Base-by-base conservation (phyloP, 2,797 vertebrate species). In the Acanthopagrus latus region DNA sequence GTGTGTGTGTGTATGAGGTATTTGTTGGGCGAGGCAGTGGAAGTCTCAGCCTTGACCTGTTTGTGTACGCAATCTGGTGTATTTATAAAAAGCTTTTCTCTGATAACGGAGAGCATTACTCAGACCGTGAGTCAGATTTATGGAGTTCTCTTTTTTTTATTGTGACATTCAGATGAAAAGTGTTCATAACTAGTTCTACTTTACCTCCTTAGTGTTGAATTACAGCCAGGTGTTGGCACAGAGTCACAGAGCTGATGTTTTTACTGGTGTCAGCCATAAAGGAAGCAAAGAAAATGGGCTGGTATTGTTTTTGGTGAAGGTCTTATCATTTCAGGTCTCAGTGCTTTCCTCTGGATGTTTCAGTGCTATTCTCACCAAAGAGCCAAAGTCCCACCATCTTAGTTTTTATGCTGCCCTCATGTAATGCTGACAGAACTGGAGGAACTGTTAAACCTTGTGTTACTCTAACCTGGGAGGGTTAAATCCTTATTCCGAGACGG, bases 51-150 rank as follows among this genome's bases (percentile, higher is more conserved):
- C 72, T 69, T 68, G 73, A 73, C 65, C 72, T 82, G 76, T 86
- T 83, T 85, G 65, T 81, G 64, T 76, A 21, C 69, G 33, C 76
- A 72, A 86, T 86, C 75, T 88, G 81, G 67, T 68, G 27, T 81
- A 62, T 91, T 87, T 88, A 80, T 58, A 70, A 86, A 84, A 75
- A 48, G 41, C 18, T 29, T 70, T 38, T 46, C 69, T 60, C 58
- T 27, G 78, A 87, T 80, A 90, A 77, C 72, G 25, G 29, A 2
- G 1, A 41, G 2, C 77, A 84, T 90, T 89, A 78, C 74, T 81
- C 66, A 64, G 59, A 23, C 56, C 5, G 51, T 9, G 33, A 51
- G 60, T 29, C 73, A 75, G 81, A 87, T 86, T 88, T 79, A 76
- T 85, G 66, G 23, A 41, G 14, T 23, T 6, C 57, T 74, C 64